A percentile compares a stretch with the other conserved stretches of the same genome.
Evolutionary conservation across 2,888 invertebrate species (phyloP).

Genomic region (Campoplex capitator): DNA sequence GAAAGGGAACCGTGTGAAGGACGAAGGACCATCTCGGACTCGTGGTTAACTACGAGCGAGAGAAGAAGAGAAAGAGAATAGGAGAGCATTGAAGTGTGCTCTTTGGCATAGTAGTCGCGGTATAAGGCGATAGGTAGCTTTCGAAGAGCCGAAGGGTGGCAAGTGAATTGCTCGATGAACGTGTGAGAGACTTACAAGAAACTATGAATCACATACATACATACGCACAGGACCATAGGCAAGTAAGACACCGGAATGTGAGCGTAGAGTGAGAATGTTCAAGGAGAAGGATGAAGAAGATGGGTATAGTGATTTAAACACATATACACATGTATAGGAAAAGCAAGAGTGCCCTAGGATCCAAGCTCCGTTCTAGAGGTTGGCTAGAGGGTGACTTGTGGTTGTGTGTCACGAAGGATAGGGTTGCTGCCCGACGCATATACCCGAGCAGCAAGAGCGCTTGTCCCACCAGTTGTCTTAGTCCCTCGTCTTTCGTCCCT

Average conservation of each 20-base stretch:
- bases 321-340: constrained; percentile 73
- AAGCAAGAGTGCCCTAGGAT: constrained; percentile 72
- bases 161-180: constrained; percentile 22
- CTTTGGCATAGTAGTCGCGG: constrained; percentile 51
- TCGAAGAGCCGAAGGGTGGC: constrained; percentile 50
- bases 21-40: constrained; percentile 66
- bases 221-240: neutral
- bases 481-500: constrained; percentile 52
- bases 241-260: constrained; percentile 21
- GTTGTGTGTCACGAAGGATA: constrained; percentile 83
- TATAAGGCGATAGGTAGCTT: constrained; percentile 63
- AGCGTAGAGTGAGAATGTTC: constrained; percentile 40
- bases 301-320: constrained; percentile 40
- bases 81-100: constrained; percentile 37
- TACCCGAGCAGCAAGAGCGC: constrained; percentile 31
- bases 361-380: constrained; percentile 58
- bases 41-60: constrained; percentile 36
- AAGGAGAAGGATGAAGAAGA: constrained; percentile 47
- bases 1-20: constrained; percentile 59
- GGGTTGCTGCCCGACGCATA: constrained; percentile 76
- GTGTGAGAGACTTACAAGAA: constrained; percentile 24
- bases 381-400: constrained; percentile 81
- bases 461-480: constrained; percentile 54
- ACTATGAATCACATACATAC: constrained; percentile 21
- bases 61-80: constrained; percentile 54